phyloP scores from a whole-genome alignment of 1,140 invertebrate genomes.

The Physella acuta region DNA sequence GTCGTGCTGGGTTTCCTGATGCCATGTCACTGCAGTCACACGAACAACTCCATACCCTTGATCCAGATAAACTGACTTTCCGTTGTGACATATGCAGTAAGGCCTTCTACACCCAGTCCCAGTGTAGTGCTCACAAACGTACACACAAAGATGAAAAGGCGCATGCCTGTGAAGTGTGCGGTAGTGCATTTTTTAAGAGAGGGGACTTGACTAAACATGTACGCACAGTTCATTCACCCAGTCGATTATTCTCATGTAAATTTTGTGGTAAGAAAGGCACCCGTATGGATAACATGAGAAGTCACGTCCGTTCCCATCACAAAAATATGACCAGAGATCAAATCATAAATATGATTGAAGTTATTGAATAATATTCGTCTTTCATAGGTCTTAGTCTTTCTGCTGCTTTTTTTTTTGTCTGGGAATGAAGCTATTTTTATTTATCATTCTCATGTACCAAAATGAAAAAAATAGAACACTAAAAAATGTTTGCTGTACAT shows the following conservation, averaged over 20 bases:
- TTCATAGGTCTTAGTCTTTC: neutral
- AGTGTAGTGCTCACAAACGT: constrained; percentile 63
- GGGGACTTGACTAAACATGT: constrained; percentile 56
- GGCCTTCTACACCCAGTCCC: constrained; percentile 66
- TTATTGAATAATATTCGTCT: constrained; percentile 21
- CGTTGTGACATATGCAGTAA: constrained; percentile 66
- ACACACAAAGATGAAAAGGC: constrained; percentile 64
- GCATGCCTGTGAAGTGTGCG: constrained; percentile 64
- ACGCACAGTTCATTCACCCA: constrained; percentile 50
- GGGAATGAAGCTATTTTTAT: too few species aligned
- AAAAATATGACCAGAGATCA: constrained; percentile 36
- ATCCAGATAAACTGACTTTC: constrained; percentile 27
- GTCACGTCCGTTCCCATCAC: constrained; percentile 60
- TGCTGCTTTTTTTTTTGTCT: neutral
- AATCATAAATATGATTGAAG: constrained; percentile 32
- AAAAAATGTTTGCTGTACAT: too few species aligned
- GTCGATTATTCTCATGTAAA: constrained; percentile 50
- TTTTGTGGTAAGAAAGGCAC: constrained; percentile 62
- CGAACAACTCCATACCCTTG: constrained; percentile 25
- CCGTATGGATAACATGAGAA: constrained; percentile 62
- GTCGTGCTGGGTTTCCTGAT: constrained; percentile 28
- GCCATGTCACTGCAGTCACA: constrained; percentile 26
- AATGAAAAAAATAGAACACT: too few species aligned
- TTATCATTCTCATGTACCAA: too few species aligned
- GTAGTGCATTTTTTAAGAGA: constrained; percentile 55